Conservation (phyloP, 1,140 invertebrate species). For the Caenorhabditis brenneri region DNA sequence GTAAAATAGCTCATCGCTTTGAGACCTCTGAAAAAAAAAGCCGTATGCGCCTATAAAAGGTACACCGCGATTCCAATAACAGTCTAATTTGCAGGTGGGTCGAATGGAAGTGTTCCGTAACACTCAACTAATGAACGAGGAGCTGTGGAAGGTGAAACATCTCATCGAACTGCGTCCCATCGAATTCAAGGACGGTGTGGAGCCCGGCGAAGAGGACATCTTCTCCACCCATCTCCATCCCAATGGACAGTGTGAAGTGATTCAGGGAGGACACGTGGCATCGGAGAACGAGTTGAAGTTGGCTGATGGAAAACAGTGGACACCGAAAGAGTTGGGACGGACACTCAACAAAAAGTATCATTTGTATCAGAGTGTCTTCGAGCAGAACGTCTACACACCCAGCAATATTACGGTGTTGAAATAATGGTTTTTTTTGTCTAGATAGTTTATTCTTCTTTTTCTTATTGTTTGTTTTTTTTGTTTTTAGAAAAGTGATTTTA, state of each 20-base stretch:
- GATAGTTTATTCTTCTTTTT: no score
- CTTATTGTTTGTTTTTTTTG: background rate
- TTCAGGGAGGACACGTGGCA: slow-evolving; percentile 54
- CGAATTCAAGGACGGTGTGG: slow-evolving; percentile 64
- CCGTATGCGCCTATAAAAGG: background rate
- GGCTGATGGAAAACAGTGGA: slow-evolving; percentile 62
- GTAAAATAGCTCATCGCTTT: no score
- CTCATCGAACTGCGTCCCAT: slow-evolving; percentile 66
- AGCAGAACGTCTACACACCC: slow-evolving; percentile 68
- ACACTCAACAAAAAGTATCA: slow-evolving; percentile 55
- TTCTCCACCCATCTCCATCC: slow-evolving; percentile 58
- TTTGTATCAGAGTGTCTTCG: slow-evolving; percentile 63
- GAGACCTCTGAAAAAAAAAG: no score
- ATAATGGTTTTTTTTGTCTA: background rate
- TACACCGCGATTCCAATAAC: background rate
- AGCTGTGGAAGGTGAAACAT: slow-evolving; percentile 69
- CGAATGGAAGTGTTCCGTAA: slow-evolving; percentile 67
- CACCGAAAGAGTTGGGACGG: background rate
- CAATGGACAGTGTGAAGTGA: slow-evolving; percentile 45
- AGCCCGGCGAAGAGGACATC: slow-evolving; percentile 64
- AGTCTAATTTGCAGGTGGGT: slow-evolving; percentile 59
- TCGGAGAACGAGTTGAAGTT: slow-evolving; percentile 53
- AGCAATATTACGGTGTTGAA: slow-evolving; percentile 52
- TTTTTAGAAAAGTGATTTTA: no score
- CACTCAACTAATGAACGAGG: slow-evolving; percentile 62